These are phyloP conservation scores for Girardinichthys multiradiatus DNA, from an alignment of 2,113 vertebrate species.

Conservation along the genomic window DNA sequence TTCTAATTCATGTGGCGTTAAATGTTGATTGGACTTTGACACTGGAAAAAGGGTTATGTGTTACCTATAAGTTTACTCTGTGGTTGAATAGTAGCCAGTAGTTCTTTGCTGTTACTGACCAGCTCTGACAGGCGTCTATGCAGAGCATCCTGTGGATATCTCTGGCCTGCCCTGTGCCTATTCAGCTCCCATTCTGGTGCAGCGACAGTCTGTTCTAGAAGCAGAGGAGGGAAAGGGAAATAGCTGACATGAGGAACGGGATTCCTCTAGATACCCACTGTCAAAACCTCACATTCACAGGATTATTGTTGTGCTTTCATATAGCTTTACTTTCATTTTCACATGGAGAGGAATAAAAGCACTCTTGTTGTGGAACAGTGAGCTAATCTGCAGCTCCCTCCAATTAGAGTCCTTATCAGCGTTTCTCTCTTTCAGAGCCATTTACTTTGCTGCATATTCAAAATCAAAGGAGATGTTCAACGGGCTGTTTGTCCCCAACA, in stretches of 20 bases:
- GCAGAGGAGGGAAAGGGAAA: constrained; percentile 22
- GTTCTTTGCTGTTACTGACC: constrained; percentile 28
- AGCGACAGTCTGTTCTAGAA: constrained; percentile 68
- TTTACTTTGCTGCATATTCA: constrained; percentile 97
- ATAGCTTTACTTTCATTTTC: constrained; percentile 20
- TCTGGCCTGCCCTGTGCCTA: constrained; percentile 56
- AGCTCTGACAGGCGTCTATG: constrained; percentile 39
- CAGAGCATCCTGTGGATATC: constrained; percentile 29
- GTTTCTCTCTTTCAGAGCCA: constrained; percentile 83
- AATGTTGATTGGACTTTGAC: constrained; percentile 36
- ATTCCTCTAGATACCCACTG: constrained; percentile 56
- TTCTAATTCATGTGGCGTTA: not conserved
- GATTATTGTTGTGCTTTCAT: constrained; percentile 26
- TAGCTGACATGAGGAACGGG: constrained; percentile 30
- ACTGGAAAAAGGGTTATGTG: constrained; percentile 3
- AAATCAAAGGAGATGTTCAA: constrained; percentile 95
- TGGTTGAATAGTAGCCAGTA: constrained; percentile 58
- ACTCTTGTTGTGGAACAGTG: constrained; percentile 10
- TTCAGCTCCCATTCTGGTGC: constrained; percentile 70
- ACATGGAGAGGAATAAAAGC: not conserved
- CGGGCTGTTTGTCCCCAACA: constrained; percentile 90
- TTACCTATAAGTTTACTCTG: not conserved
- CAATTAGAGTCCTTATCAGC: constrained; percentile 23
- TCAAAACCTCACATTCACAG: constrained; percentile 33
- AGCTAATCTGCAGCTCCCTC: constrained; percentile 7